These are phyloP conservation scores for Syncerus caffer DNA, from an alignment of 2,797 vertebrate genomes.

Conservation along the genomic window DNA sequence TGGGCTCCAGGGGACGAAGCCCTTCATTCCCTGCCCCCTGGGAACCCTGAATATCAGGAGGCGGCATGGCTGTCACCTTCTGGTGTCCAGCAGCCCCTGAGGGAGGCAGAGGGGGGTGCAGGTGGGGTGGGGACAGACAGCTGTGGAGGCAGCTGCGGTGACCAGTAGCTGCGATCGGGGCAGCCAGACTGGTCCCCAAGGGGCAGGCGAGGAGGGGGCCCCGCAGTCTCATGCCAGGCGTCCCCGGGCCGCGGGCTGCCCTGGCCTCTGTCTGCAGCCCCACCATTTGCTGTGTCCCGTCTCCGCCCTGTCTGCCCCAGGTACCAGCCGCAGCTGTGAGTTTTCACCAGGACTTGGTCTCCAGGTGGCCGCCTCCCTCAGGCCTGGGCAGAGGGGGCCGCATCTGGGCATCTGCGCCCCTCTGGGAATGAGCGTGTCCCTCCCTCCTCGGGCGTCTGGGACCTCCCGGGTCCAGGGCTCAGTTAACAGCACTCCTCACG, in stretches of 20 bases:
- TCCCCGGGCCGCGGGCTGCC: fast-evolving
- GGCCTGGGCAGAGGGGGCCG: not conserved
- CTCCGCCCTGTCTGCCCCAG: not conserved
- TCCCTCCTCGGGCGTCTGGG: not conserved
- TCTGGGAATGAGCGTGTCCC: not conserved
- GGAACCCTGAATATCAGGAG: not conserved
- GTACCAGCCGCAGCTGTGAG: not conserved
- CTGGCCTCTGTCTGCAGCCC: not conserved
- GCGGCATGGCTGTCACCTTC: fast-evolving
- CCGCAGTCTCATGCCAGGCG: not conserved
- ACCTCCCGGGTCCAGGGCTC: not conserved
- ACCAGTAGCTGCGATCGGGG: not conserved
- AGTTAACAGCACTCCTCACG: not conserved
- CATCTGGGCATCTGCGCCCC: fast-evolving
- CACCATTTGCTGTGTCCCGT: fast-evolving
- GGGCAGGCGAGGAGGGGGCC: not conserved
- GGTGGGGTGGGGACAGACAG: not conserved
- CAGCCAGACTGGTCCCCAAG: not conserved
- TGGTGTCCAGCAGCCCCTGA: not conserved
- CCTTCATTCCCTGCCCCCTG: not conserved
- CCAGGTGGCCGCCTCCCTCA: not conserved
- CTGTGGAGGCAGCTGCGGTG: fast-evolving
- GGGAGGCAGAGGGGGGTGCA: not conserved
- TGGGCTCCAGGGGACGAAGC: not conserved
- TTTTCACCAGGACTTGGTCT: not conserved